These are phyloP conservation scores for Nemoura dubitans DNA, from an alignment of 2,888 invertebrate genomes.

Conservation along the genomic window DNA sequence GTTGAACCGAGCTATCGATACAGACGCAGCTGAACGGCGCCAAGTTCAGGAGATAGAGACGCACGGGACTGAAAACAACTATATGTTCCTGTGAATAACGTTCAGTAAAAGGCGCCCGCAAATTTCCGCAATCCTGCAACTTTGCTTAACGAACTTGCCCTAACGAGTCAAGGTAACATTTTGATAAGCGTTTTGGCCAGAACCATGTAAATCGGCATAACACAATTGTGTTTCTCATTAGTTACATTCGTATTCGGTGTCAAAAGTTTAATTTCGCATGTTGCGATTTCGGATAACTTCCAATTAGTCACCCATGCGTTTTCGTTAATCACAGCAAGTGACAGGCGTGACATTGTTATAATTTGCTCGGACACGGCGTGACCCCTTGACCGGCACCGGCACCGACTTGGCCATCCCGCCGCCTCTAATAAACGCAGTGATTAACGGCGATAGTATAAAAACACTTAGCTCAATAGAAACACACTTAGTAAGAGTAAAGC, in stretches of 20 bases:
- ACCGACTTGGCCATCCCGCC: not conserved
- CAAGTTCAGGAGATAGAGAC: not conserved
- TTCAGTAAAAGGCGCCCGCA: not conserved
- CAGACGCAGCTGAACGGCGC: no score
- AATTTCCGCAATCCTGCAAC: not conserved
- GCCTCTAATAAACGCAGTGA: not conserved
- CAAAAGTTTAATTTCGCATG: constrained; percentile 5
- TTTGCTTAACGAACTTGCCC: not conserved
- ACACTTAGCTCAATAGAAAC: not conserved
- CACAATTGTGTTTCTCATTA: not conserved
- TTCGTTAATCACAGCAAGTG: not conserved
- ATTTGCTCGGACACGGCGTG: not conserved
- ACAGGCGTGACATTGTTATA: constrained; percentile 7
- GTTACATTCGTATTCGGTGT: not conserved
- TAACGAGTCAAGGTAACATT: not conserved
- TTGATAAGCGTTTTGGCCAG: not conserved
- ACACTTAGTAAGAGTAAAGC: not conserved
- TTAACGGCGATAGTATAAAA: constrained; percentile 12
- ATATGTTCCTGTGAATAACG: no score
- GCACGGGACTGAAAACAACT: not conserved
- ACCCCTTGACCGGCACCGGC: not conserved
- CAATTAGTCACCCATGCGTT: not conserved
- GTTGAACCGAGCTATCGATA: no score
- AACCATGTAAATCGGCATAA: constrained; percentile 7
- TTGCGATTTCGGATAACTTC: not conserved